phyloP scores from a whole-genome alignment of 2,797 vertebrate genomes.

The Oryzias dopingdopingensis region DNA sequence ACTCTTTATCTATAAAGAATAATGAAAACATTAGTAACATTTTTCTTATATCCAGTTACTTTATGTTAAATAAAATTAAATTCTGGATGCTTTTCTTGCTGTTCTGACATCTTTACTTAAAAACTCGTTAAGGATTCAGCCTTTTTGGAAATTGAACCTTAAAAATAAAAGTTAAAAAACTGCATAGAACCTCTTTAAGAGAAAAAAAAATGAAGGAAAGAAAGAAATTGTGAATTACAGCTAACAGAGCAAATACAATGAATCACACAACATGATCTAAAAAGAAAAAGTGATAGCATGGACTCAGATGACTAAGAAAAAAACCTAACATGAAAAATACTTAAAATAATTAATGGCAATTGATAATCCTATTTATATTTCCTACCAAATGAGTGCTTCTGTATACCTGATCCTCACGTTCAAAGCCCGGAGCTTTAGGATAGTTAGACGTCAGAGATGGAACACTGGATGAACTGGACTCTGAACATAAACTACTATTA shows the following conservation, averaged over 20 bases:
- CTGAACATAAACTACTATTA: slow-evolving; percentile 84
- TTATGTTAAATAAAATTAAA: too few species aligned
- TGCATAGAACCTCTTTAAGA: too few species aligned
- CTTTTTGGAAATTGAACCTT: too few species aligned
- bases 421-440: slow-evolving; percentile 88
- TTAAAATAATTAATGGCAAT: not conserved
- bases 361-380: slow-evolving; percentile 13
- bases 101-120: too few species aligned
- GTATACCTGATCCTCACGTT: slow-evolving; percentile 88
- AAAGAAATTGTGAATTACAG: too few species aligned
- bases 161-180: too few species aligned
- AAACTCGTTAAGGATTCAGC: too few species aligned
- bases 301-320: slow-evolving; percentile 14
- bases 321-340: not conserved
- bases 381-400: slow-evolving; percentile 55
- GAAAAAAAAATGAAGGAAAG: too few species aligned
- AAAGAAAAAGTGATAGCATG: not conserved
- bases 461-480: slow-evolving; percentile 81
- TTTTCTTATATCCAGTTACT: not conserved
- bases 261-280: slow-evolving; percentile 5
- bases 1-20: slow-evolving; percentile 80
- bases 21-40: slow-evolving; percentile 27
- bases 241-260: not conserved
- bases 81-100: too few species aligned
- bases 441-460: slow-evolving; percentile 84